Percentiles rank a stretch among this genome's conserved stretches.
These are phyloP conservation scores for Dinoponera quadriceps DNA, from an alignment of 1,140 invertebrate species.

Conservation along the genomic window DNA sequence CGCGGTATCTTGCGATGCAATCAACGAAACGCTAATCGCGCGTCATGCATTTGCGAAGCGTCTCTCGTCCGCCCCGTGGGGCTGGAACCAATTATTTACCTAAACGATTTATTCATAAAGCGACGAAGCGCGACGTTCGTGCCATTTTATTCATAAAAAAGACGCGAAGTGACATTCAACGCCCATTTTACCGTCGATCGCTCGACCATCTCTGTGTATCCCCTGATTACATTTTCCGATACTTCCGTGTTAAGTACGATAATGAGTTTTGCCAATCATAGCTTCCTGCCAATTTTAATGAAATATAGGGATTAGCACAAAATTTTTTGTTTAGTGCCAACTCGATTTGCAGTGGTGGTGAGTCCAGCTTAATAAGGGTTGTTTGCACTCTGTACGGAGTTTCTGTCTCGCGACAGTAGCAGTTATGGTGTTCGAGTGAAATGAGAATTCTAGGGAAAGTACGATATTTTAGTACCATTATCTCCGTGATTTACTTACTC, in stretches of 20 bases:
- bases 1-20: slow-evolving; percentile 1
- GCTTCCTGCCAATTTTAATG: not conserved
- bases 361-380: slow-evolving; percentile 14
- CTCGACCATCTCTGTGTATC: not conserved
- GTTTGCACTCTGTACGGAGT: not conserved
- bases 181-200: not conserved
- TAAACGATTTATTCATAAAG: slow-evolving; percentile 10
- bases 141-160: not conserved
- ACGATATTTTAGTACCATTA: slow-evolving; percentile 46
- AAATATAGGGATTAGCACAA: not conserved
- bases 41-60: not conserved
- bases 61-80: not conserved
- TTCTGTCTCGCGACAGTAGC: not conserved
- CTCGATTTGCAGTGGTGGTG: too few relatives aligned
- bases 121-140: not conserved
- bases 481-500: slow-evolving; percentile 58
- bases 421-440: slow-evolving; percentile 18
- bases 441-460: slow-evolving; percentile 36
- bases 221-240: not conserved
- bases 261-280: not conserved
- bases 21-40: slow-evolving; percentile 20
- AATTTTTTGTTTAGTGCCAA: too few relatives aligned
- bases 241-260: not conserved
- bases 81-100: not conserved
- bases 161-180: not conserved